phyloP scores from a whole-genome alignment of 2,888 invertebrate genomes.

The Epicampocera succincta region DNA sequence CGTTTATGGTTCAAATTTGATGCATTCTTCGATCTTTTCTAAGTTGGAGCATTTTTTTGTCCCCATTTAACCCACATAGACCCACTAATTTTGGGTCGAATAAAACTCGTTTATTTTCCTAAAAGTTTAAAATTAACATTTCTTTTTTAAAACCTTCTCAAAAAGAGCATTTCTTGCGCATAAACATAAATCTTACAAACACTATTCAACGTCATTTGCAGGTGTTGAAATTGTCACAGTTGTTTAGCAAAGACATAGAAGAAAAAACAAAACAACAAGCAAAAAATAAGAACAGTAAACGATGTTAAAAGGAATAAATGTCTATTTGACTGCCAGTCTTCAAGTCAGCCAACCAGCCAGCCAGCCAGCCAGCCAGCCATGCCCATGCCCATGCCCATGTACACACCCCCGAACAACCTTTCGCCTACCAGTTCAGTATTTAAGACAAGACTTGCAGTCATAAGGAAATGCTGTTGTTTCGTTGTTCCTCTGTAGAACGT shows the following conservation, averaged over 20 bases:
- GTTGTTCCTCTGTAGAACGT: slow-evolving; percentile 11
- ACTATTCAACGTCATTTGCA: slow-evolving; percentile 68
- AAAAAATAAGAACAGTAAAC: slow-evolving; percentile 11
- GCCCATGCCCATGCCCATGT: neutral
- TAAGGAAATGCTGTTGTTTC: slow-evolving; percentile 49
- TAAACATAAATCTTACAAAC: slow-evolving; percentile 65
- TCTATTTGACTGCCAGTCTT: slow-evolving; percentile 62
- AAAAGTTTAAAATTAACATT: neutral
- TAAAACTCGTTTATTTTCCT: no score
- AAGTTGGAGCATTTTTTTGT: no score
- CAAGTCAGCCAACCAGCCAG: slow-evolving; percentile 44
- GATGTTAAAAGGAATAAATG: slow-evolving; percentile 39
- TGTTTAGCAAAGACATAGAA: slow-evolving; percentile 55
- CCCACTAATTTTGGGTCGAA: no score
- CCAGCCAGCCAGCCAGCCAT: slow-evolving; percentile 41
- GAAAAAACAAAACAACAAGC: no score
- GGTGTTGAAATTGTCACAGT: slow-evolving; percentile 69
- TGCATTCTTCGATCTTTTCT: no score
- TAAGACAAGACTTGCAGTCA: slow-evolving; percentile 24
- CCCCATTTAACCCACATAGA: no score
- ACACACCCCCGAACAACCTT: slow-evolving; percentile 11
- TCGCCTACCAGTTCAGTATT: slow-evolving; percentile 24
- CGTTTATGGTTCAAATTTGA: no score
- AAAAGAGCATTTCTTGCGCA: neutral
- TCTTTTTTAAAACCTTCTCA: neutral